Base-by-base conservation (phyloP, 2,888 invertebrate genomes). In the Caenorhabditis doughertyi region DNA sequence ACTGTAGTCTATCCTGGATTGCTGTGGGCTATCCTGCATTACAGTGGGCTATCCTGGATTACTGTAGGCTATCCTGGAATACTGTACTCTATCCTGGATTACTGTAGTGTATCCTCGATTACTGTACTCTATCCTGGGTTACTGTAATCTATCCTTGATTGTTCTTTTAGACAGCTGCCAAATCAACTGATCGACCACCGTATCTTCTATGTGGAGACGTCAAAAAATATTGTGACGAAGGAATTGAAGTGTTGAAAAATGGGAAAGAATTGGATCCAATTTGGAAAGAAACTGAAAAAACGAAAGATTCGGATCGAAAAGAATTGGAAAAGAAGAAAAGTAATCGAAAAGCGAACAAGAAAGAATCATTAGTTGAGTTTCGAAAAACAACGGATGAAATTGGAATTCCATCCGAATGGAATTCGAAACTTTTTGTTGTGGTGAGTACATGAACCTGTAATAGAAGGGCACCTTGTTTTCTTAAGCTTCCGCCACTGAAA, bases 361-460 rank as follows among this genome's bases (percentile, higher is more conserved):
- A 42, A 27, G 25, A 16, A 27, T 11, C 13, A 7, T n/a, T n/a
- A n/a, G 56, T 58, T 13, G 47, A 27, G 11, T 72, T 72, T n/a
- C 51, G 53, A 13, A 62, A 64, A 16, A 67, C 32, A 18, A 58
- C 74, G 2, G 74, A 64, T 18, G 80, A 55, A 16, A 21, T 53
- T 4, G 35, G 32, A 3, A 72, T 72, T 25, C 72, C 72, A 0
- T n/a, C 60, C 0, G 72, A 72, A 35, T 72, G 72, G 72, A 72
- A 72, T 23, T 42, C 72, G 62, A 62, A 62, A 32, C 72, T 72
- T 23, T 72, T 72, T 27, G 72, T 68, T 25, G 18, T 32, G 44
- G 60, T 60, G 23, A 42, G 42, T 2, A 39, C 4, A 32, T 4
- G 9, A 7, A 7, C 5, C 32, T 9, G 32, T 3, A 2, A 39